phyloP scores from a whole-genome alignment of 2,113 vertebrate genomes.

The Amazona vittata region DNA sequence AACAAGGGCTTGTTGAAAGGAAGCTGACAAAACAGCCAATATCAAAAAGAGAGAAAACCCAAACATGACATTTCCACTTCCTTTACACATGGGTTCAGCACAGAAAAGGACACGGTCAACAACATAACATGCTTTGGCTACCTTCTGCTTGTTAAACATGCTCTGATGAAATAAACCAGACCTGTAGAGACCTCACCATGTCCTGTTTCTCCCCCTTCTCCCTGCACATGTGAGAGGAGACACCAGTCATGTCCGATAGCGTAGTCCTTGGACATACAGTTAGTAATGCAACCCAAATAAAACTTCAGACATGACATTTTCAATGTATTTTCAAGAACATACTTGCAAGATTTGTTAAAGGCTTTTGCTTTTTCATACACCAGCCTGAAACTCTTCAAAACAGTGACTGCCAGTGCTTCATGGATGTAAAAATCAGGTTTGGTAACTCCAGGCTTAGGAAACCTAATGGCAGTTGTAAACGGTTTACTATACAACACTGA shows the following conservation, averaged over 20 bases:
- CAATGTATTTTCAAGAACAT: not conserved
- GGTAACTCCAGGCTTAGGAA: not conserved
- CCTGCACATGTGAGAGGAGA: not conserved
- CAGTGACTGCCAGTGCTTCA: not conserved
- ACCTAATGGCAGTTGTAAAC: not conserved
- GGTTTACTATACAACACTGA: not conserved
- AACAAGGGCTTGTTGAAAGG: not conserved
- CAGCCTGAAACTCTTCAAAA: not conserved
- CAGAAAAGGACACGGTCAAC: not conserved
- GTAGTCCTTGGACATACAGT: accelerated
- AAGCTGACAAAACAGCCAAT: not conserved
- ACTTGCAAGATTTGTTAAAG: not conserved
- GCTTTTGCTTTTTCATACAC: not conserved
- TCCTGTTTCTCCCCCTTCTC: not conserved
- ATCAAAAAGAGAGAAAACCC: not conserved
- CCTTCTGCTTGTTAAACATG: not conserved
- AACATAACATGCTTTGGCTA: not conserved
- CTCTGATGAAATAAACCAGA: not conserved
- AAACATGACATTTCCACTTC: conserved; percentile 8
- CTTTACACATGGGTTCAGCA: not conserved
- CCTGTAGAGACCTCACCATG: not conserved
- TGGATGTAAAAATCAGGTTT: not conserved
- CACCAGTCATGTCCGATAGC: accelerated
- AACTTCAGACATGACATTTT: not conserved
- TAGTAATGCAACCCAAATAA: not conserved